phyloP scores from a whole-genome alignment of 2,113 vertebrate species.

The Engraulis encrasicolus region DNA sequence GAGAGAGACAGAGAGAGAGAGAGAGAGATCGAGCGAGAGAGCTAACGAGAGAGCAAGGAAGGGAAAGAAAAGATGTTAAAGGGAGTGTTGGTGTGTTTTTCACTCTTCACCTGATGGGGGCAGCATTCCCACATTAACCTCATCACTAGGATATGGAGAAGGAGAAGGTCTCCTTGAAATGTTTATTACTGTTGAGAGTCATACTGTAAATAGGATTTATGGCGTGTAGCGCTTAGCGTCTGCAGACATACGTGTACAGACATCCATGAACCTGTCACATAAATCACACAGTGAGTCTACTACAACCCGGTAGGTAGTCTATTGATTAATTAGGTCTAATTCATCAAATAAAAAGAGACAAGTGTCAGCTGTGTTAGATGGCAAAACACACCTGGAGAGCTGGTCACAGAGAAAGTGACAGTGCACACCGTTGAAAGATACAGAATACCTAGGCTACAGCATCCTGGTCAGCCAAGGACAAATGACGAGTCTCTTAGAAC shows the following conservation, averaged over 20 bases:
- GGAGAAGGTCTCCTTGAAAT: background rate
- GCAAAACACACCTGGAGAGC: background rate
- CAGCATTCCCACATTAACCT: conserved; percentile 38
- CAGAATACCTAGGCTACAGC: no score
- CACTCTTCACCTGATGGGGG: conserved; percentile 40
- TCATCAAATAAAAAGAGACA: no score
- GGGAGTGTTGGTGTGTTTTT: conserved; percentile 23
- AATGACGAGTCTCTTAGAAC: background rate
- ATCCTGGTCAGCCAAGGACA: background rate
- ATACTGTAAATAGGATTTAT: background rate
- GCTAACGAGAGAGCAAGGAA: conserved; percentile 3
- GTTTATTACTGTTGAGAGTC: background rate
- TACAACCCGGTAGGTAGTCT: background rate
- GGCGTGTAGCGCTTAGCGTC: background rate
- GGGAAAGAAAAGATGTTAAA: background rate
- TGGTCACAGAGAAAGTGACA: background rate
- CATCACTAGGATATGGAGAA: background rate
- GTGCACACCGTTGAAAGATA: background rate
- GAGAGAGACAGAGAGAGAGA: conserved; percentile 18
- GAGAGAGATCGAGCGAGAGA: background rate
- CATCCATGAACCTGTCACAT: background rate
- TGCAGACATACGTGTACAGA: background rate
- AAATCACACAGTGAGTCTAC: background rate
- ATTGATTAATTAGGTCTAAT: background rate
- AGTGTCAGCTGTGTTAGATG: no score